Conservation (phyloP, 1,140 invertebrate genomes). For the Plectus sambesii region DNA sequence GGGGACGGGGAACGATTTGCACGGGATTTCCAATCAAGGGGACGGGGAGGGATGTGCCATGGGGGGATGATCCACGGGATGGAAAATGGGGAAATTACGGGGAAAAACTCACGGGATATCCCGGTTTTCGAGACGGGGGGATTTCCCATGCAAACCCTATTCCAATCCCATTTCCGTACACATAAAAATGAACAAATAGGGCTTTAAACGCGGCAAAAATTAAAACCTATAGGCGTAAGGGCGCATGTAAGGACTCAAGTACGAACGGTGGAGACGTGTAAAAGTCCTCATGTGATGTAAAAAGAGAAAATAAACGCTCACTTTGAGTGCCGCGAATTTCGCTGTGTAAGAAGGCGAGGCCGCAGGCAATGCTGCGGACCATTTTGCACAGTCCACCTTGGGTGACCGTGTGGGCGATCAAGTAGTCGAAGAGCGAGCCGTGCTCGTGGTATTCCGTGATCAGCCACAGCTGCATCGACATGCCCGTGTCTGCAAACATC, state of each 20-base stretch:
- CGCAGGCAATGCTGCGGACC: constrained; percentile 66
- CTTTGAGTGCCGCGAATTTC: constrained; percentile 72
- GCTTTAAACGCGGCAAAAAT: constrained; percentile 3
- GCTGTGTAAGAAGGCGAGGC: constrained; percentile 80
- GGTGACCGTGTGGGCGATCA: constrained; percentile 60
- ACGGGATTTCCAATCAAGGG: too few relatives aligned
- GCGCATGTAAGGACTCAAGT: too few relatives aligned
- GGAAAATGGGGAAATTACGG: too few relatives aligned
- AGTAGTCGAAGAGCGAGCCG: constrained; percentile 81
- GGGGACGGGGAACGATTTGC: too few relatives aligned
- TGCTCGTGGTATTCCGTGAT: constrained; percentile 87
- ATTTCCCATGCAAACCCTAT: too few relatives aligned
- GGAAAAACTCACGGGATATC: too few relatives aligned
- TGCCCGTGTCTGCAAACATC: constrained; percentile 65
- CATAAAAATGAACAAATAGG: too few relatives aligned
- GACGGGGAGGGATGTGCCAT: too few relatives aligned
- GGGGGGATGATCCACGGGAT: too few relatives aligned
- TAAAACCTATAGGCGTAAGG: too few relatives aligned
- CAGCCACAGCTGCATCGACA: constrained; percentile 83
- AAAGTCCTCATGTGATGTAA: constrained; percentile 17
- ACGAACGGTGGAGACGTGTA: constrained; percentile 1
- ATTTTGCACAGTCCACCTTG: not conserved
- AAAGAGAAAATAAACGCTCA: constrained; percentile 25
- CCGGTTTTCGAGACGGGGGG: too few relatives aligned
- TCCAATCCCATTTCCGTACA: too few relatives aligned